phyloP scores from a whole-genome alignment of 2,113 vertebrate species.

The Uria lomvia region DNA sequence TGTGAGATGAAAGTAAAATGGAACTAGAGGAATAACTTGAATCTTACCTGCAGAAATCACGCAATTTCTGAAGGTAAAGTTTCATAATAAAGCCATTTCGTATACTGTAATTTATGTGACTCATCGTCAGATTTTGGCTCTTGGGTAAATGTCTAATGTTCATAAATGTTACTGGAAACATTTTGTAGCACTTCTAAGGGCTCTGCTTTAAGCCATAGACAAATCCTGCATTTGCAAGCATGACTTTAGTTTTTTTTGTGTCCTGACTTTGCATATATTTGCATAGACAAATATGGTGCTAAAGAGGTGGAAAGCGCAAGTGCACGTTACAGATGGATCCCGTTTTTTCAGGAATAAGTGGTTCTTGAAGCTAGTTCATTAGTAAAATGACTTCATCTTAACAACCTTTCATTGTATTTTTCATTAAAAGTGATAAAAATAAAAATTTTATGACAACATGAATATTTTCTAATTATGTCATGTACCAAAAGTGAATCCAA shows the following conservation, averaged over 20 bases:
- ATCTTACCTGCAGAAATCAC: not conserved
- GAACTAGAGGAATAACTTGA: not conserved
- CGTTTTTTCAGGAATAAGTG: not conserved
- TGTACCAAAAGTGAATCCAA: not conserved
- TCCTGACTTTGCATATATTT: not conserved
- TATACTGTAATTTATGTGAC: not conserved
- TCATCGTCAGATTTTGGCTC: not conserved
- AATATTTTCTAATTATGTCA: not conserved
- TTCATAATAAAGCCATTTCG: not conserved
- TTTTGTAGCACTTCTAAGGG: not conserved
- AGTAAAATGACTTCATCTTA: not conserved
- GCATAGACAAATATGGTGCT: not conserved
- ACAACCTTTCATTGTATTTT: not conserved
- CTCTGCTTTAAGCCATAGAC: not conserved
- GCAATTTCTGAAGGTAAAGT: not conserved
- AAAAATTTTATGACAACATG: rapidly evolving
- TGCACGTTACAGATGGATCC: not conserved
- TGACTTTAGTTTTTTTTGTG: not conserved
- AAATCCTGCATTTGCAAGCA: not conserved
- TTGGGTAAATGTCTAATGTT: not conserved
- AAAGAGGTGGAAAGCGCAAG: not conserved
- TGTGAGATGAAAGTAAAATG: not conserved
- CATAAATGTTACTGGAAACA: not conserved
- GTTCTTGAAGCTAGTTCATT: not conserved
- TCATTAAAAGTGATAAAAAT: not conserved